Conservation (phyloP, 2,888 invertebrate species). For the Drosophila suboccidentalis region DNA sequence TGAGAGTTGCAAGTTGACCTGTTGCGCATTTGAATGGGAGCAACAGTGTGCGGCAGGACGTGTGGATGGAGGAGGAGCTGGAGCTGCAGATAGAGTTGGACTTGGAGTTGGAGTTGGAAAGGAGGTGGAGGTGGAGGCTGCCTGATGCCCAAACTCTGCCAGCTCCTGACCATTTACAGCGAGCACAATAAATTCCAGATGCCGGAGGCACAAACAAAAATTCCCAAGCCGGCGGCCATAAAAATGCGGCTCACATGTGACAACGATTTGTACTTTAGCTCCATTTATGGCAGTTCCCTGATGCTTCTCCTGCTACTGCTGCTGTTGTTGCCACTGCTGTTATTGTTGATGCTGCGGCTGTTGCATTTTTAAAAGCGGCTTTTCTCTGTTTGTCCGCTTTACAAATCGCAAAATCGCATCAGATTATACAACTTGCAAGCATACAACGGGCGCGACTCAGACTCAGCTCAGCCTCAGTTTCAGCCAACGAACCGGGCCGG, state of each 20-base stretch:
- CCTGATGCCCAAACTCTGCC: conserved; percentile 53
- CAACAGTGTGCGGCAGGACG: conserved; percentile 17
- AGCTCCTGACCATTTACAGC: conserved; percentile 71
- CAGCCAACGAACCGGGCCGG: neutral
- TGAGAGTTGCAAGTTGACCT: conserved; percentile 58
- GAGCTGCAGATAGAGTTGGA: neutral
- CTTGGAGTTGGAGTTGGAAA: neutral
- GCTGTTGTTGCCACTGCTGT: conserved; percentile 10
- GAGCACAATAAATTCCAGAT: conserved; percentile 75
- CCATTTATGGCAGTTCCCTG: conserved; percentile 81
- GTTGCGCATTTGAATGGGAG: conserved; percentile 75
- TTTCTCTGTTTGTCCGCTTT: conserved; percentile 41
- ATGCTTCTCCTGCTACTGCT: conserved; percentile 17
- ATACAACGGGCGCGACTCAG: conserved; percentile 1
- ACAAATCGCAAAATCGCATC: conserved; percentile 77
- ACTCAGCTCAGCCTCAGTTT: neutral
- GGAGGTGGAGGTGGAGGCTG: conserved; percentile 19
- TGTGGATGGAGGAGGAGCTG: neutral
- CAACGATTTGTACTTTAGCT: conserved; percentile 85
- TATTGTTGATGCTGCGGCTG: conserved; percentile 28
- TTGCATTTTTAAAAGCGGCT: conserved; percentile 55
- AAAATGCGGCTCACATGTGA: conserved; percentile 86
- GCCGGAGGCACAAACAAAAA: conserved; percentile 67
- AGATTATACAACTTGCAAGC: conserved; percentile 66
- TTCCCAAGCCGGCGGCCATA: conserved; percentile 84